Base-by-base conservation (phyloP, 2,797 vertebrate genomes). In the Psittacula derbiana region DNA sequence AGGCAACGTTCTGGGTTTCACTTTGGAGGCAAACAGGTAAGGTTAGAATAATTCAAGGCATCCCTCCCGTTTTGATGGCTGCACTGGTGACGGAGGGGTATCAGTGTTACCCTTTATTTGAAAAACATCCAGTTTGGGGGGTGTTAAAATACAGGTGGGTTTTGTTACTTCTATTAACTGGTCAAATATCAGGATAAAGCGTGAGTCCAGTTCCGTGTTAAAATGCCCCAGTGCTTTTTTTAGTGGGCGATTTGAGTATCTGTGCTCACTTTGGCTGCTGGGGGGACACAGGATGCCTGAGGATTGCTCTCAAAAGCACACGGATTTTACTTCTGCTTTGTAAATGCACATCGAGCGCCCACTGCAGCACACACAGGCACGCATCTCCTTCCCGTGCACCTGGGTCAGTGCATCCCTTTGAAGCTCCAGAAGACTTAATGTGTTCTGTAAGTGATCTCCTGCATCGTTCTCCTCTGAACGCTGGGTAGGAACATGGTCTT, bases 291-390 rank as follows among this genome's bases (percentile, higher is more conserved):
- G 82, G 85, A 91, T 91, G 93, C 80, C 43, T 47, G 75, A 78
- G 91, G 87, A 73, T 72, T 61, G 94, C 85, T 93, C 91, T 94
- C 73, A 47, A 74, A 73, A 87, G 82, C 62, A 60, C 27, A 43
- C 0, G 25, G 57, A 84, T 65, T 67, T 83, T 71, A 96, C 93
- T 96, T 96, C 92, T 96, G 87, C 95, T 96, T 96, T 88, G 85
- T 74, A 55, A 79, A 24, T 8, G 79, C 83, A 4, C 72, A 3
- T 33, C 2, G 67, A 27, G 87, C 31, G 14, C 30, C 27, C 1
- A 53, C 82, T 40, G 87, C 79, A 38, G 31, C 61, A 4, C 72
- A 2, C 58, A 6, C 21, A 27, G 65, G 20, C 12, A 1, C 49
- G 44, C 2, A 0, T 16, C 50, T 28, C 6, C 84, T 50, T 61